A percentile compares a stretch with the other conserved stretches of the same genome.
These are phyloP conservation scores for Aurelia sp. DNA, from an alignment of 30 jellyfish, hydroid and myxozoan genomes.

Conservation along the genomic window DNA sequence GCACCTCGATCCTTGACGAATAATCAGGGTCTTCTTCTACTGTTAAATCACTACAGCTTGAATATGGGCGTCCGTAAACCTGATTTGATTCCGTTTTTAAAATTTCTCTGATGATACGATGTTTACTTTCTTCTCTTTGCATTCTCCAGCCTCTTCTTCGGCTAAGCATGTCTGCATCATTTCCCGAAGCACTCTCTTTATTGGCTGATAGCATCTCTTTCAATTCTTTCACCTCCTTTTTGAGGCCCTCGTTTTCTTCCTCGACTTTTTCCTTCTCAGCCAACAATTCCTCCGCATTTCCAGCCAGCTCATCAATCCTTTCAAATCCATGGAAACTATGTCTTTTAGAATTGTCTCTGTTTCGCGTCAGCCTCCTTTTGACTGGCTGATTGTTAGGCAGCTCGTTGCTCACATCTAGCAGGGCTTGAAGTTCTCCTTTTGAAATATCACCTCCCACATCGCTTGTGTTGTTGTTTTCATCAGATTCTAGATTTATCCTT, in stretches of 20 bases:
- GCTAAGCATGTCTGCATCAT: conserved; percentile 59
- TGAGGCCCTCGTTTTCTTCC: conserved; percentile 45
- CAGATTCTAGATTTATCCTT: conserved; percentile 24
- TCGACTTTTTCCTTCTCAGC: conserved; percentile 74
- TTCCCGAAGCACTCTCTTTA: conserved; percentile 7
- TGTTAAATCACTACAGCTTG: conserved; percentile 64
- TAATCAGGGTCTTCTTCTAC: conserved; percentile 17
- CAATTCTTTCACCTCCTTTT: conserved; percentile 53
- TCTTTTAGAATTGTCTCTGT: conserved; percentile 59
- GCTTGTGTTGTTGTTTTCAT: conserved; percentile 41
- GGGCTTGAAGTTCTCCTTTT: conserved; percentile 37
- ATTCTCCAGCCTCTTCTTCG: conserved; percentile 76
- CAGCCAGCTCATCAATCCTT: conserved; percentile 62
- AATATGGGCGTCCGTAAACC: conserved; percentile 63
- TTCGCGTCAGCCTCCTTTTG: conserved; percentile 10
- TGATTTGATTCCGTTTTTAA: conserved; percentile 74
- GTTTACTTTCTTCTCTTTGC: conserved; percentile 73
- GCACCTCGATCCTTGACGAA: neutral
- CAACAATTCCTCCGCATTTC: conserved; percentile 61
- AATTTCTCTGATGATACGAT: conserved; percentile 66
- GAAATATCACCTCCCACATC: conserved; percentile 17
- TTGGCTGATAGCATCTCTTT: conserved; percentile 33
- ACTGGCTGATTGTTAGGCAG: neutral
- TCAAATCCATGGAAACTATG: conserved; percentile 63
- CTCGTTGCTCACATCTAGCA: conserved; percentile 5